A percentile compares a stretch with the other conserved stretches of the same genome.
These are phyloP conservation scores for Micronisus gabar DNA, from an alignment of 2,113 vertebrate species.

Conservation along the genomic window DNA sequence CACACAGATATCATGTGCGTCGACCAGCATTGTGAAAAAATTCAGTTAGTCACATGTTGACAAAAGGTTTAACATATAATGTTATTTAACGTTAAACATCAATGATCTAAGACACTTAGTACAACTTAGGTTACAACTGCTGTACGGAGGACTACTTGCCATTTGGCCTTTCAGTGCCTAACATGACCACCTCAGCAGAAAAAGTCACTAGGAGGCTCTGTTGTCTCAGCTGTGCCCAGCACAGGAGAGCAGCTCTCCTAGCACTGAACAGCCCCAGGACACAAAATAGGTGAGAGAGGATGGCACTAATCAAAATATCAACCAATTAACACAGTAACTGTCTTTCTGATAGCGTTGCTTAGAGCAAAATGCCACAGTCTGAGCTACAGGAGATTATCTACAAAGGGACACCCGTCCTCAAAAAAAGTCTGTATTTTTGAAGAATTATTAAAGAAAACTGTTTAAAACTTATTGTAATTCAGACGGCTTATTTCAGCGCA, in stretches of 20 bases:
- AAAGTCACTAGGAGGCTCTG: background rate
- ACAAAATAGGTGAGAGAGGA: background rate
- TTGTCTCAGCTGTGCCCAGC: background rate
- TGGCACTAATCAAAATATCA: background rate
- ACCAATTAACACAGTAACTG: background rate
- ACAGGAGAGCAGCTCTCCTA: background rate
- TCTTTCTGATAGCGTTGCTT: background rate
- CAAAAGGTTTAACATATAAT: background rate
- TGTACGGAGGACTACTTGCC: background rate
- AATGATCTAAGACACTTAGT: no score
- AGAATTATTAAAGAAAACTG: background rate
- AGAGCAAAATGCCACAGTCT: background rate
- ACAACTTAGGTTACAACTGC: background rate
- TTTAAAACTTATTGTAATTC: background rate
- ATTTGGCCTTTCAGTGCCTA: no score
- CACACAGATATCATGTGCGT: rapidly evolving
- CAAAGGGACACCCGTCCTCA: background rate
- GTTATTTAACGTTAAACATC: background rate
- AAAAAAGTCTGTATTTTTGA: background rate
- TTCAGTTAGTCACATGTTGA: background rate
- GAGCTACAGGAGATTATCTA: background rate
- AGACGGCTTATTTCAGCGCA: background rate
- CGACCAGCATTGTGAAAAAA: background rate
- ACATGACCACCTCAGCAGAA: background rate
- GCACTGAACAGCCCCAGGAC: background rate